Evolutionary conservation across 2,797 vertebrate genomes (phyloP), one percentile per base, ranked within the genome.

Genomic region (Lepus oiostolus): DNA sequence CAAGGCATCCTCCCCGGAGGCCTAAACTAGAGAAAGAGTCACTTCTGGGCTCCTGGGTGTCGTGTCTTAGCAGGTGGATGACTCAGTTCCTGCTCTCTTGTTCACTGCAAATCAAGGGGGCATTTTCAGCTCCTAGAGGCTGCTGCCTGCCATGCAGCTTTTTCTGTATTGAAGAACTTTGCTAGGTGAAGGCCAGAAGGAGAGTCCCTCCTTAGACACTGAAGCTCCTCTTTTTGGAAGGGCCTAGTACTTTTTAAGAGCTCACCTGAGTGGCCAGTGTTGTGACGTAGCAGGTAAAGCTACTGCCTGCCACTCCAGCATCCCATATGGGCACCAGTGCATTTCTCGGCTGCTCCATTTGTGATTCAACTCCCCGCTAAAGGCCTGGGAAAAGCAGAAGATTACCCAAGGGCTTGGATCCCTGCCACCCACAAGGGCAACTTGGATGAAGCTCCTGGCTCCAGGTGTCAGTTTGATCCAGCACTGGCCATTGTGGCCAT

Each of bases 211-310:
- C 32, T 47, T 26, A 22, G 1, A 30, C 28, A 47, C 30, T 19
- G n/a, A 76, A 65, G 65, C 24, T 91, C 50, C 88, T 93, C 47
- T 81, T 60, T 90, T 26, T 63, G 21, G 22, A 52, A 60, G 7
- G 17, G 1, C 30, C 32, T n/a, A 52, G 11, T 52, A 22, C 28
- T 28, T 65, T 75, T 63, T 9, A 84, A 71, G 11, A 21, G 5
- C 7, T 63, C n/a, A 17, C 1, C 81, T 89, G n/a, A 35, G 54
- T 16, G 19, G 19, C 16, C 54, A 58, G 54, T 16, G 19, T 19
- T 58, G 54, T 58, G 19, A 21, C 54, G 2, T 58, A 58, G 54
- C 54, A 17, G 54, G 14, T 58, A 58, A 47, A 47, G 42, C 8
- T 47, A 47, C 42, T 47, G 14, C 54, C 54, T 16, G 54, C 54